phyloP scores from a whole-genome alignment of 1,140 invertebrate species.

The Heliconius congener region DNA sequence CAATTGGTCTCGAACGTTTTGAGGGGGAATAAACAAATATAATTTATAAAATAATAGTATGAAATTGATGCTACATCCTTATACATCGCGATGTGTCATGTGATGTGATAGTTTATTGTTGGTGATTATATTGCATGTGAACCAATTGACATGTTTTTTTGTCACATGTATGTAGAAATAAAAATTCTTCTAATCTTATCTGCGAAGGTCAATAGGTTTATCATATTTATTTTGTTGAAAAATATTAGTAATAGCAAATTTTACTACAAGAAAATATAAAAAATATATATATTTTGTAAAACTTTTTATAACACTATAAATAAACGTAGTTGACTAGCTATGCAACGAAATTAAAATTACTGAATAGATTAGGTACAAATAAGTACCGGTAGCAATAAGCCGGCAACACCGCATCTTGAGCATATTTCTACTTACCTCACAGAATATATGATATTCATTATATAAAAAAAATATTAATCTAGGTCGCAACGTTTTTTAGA shows the following conservation, averaged over 20 bases:
- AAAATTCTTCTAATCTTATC: background rate
- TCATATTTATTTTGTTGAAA: background rate
- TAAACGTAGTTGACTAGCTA: no score
- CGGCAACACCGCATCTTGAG: background rate
- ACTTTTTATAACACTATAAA: no score
- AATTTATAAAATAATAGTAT: background rate
- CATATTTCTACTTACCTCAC: background rate
- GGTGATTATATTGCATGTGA: background rate
- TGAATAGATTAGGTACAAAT: no score
- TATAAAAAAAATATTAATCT: background rate
- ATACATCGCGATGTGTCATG: background rate
- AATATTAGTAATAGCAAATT: background rate
- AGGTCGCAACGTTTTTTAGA: background rate
- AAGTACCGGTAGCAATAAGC: background rate
- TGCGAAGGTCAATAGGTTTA: background rate
- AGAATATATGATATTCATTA: background rate
- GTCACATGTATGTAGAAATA: background rate
- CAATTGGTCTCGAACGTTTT: background rate
- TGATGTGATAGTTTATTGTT: background rate
- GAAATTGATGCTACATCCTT: conserved; percentile 9
- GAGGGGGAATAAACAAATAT: background rate
- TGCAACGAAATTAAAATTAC: no score
- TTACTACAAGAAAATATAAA: background rate
- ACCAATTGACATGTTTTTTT: background rate
- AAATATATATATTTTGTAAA: no score